Evolutionary conservation across 1,140 invertebrate genomes (phyloP), one percentile per base, ranked within the genome.

Genomic region (Gryllus bimaculatus): DNA sequence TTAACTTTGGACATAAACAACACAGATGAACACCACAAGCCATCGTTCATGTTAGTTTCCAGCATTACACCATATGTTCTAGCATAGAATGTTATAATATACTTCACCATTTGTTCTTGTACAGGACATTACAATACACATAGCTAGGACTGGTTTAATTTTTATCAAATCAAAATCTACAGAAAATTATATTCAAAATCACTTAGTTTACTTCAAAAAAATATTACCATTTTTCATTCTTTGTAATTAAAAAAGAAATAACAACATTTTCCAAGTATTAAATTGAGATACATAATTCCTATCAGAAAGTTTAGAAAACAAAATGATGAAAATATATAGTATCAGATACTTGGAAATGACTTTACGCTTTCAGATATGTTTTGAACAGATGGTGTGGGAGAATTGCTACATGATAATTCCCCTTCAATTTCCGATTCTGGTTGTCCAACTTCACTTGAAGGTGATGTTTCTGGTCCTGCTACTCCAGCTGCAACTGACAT

Each of bases 401-500:
- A 74, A 66, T 39, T 79, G 75, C 76, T 79, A n/a, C 48, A 77
- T 10, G 75, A 54, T 48, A 66, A 47, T 20, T 79, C 78, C n/a
- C 78, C 74, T 26, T 79, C 79, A 76, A 54, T n/a, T 20, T 79
- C 79, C 7, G 75, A 75, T n/a, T 79, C 78, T 76, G 15, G 74
- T 26, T 15, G 20, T 18, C 18, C 18, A 66, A 13, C 10, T 13
- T 66, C 54, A 13, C 18, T 10, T 39, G 39, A 26, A 78, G 73
- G 66, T 39, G 78, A 47, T 0, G 54, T 15, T 39, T 66, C 78
- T 12, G 79, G 73, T 12, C 74, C 80, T 13, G 73, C 80, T 21
- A 80, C 80, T 39, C 80, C 80, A 47, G 80, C 80, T 15, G 80
- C 80, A 47, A 80, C 77, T 13, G 80, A 80, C 49, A 88, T 81